Base-by-base conservation (phyloP, 2,113 vertebrate genomes). In the Callipepla squamata region DNA sequence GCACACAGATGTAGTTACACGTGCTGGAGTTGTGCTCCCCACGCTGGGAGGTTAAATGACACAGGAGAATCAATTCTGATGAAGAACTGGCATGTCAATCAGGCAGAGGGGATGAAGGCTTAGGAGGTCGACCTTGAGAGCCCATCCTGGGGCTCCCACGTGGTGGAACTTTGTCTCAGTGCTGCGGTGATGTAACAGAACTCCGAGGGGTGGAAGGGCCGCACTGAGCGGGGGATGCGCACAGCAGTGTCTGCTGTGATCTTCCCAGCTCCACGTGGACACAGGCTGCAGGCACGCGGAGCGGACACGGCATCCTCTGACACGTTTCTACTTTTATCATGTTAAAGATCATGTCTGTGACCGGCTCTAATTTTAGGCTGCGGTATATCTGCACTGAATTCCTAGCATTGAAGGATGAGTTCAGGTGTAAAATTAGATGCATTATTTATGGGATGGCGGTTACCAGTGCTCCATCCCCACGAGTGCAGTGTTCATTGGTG, bases 381-480 rank as follows among this genome's bases (percentile, higher is more conserved):
- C 2, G 21, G 8, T 28, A 22, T 11, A 7, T 42, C 70, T 7
- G 63, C 23, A 0, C 72, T 6, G 93, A 2, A 82, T 91, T 61
- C 87, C 92, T 30, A 3, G 28, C 57, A 3, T 14, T 61, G 85
- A 45, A 32, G 76, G 20, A 62, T 11, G 90, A 40, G 59, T 6
- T 73, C 93, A 92, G 94, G 95, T 95, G 87, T 94, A 97, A 96
- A 97, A 95, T 96, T 96, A 96, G 96, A 34, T 0, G 5, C 1
- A 40, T 76, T 97, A 96, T 95, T 96, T 96, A 11, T 57, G 95
- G 95, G 83, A 84, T 70, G 91, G 85, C 36, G 1, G 84, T 70
- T 78, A 19, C 93, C 93, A 77, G 26, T 1, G 67, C 80, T 48
- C 69, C 90, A 10, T 16, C 94, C 11, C 5, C 1, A 44, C 63